phyloP scores from a whole-genome alignment of 1,140 invertebrate species.

The Diabrotica virgifera region DNA sequence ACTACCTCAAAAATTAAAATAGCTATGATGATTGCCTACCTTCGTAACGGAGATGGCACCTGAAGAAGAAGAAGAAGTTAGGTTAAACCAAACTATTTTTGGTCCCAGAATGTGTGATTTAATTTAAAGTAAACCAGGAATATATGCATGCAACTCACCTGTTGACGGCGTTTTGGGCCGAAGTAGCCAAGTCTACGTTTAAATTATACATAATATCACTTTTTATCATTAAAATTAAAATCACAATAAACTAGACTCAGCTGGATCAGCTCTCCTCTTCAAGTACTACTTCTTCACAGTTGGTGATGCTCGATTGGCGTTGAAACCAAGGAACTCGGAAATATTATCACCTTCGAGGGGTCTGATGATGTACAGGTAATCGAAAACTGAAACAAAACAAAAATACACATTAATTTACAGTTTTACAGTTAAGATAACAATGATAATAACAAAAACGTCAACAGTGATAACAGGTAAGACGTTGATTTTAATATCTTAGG shows the following conservation, averaged over 20 bases:
- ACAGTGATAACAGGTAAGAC: background rate
- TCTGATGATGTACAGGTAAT: constrained; percentile 9
- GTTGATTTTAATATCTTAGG: too few relatives aligned
- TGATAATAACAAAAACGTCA: background rate
- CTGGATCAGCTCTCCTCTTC: background rate
- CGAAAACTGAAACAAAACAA: constrained; percentile 15
- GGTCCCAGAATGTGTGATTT: too few relatives aligned
- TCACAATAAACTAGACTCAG: constrained; percentile 32
- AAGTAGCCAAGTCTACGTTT: constrained; percentile 45
- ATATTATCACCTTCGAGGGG: too few relatives aligned
- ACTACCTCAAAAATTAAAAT: too few relatives aligned
- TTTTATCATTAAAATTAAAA: constrained; percentile 32
- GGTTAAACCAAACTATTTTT: too few relatives aligned
- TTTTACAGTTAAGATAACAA: background rate
- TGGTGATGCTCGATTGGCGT: background rate
- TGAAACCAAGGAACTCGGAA: background rate
- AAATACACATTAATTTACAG: background rate
- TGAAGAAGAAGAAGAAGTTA: too few relatives aligned
- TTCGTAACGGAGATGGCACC: too few relatives aligned
- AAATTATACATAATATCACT: constrained; percentile 49
- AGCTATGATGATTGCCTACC: too few relatives aligned
- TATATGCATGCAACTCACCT: constrained; percentile 9
- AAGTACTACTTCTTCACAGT: constrained; percentile 5
- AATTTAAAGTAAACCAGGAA: too few relatives aligned
- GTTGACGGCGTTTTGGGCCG: constrained; percentile 41